These are phyloP conservation scores for Drosophila kohkoa DNA, from an alignment of 1,140 invertebrate species.

Conservation along the genomic window DNA sequence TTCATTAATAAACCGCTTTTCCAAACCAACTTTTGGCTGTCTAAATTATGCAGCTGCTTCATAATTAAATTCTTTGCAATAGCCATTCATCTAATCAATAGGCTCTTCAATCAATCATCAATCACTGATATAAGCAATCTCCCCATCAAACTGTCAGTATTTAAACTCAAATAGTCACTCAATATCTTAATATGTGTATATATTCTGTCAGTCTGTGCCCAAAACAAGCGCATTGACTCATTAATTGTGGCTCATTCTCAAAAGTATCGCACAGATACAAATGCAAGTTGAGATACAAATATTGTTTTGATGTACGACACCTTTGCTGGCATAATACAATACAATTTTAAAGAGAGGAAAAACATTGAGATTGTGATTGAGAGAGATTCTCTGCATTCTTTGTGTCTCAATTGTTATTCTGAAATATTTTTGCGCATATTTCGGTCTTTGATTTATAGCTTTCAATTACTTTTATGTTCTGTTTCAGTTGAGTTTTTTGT, in stretches of 20 bases:
- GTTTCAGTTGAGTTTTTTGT: background rate
- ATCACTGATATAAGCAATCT: background rate
- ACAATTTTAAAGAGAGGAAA: constrained; percentile 6
- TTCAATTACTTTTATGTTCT: constrained; percentile 37
- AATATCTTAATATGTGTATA: background rate
- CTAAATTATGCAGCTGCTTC: no score
- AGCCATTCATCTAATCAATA: no score
- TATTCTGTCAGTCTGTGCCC: constrained; percentile 63
- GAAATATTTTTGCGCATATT: constrained; percentile 66
- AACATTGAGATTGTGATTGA: background rate
- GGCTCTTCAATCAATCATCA: background rate
- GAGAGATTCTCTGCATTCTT: constrained; percentile 22
- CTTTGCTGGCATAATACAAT: constrained; percentile 3
- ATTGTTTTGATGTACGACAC: constrained; percentile 6
- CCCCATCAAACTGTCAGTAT: background rate
- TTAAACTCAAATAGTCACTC: background rate
- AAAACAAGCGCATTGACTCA: constrained; percentile 66
- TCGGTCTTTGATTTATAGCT: constrained; percentile 66
- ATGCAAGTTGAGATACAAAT: background rate
- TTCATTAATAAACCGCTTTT: no score
- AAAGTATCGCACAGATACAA: constrained; percentile 43
- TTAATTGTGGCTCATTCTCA: constrained; percentile 52
- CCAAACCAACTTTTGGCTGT: no score
- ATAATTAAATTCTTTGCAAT: no score
- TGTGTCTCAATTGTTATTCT: constrained; percentile 15